Conservation (phyloP, 2,797 vertebrate genomes). For the Danio jaintianensis region DNA sequence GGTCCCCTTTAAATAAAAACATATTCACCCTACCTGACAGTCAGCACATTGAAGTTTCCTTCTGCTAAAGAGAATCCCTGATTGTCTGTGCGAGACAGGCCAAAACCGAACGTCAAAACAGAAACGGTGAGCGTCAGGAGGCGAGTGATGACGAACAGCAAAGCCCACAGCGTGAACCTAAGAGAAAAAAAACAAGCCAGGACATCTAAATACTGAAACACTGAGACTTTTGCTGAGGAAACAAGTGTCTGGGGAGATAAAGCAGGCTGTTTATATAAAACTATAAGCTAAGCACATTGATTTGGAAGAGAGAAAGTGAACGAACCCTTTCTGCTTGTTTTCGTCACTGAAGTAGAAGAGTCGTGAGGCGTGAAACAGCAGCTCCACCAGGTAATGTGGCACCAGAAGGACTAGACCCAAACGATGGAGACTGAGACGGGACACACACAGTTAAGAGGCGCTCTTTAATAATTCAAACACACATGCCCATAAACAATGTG, state of each 20-base stretch:
- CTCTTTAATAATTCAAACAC: background rate
- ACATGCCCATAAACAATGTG: background rate
- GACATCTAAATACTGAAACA: background rate
- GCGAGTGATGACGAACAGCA: constrained; percentile 84
- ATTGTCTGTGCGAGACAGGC: constrained; percentile 82
- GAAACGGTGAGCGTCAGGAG: constrained; percentile 87
- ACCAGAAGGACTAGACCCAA: constrained; percentile 85
- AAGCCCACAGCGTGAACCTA: constrained; percentile 87
- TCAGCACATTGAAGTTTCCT: constrained; percentile 85
- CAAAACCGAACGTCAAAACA: constrained; percentile 86
- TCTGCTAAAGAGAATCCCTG: constrained; percentile 82
- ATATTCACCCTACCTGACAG: constrained; percentile 75
- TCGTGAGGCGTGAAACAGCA: constrained; percentile 86
- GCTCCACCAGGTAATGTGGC: constrained; percentile 88
- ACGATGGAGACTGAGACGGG: constrained; percentile 78
- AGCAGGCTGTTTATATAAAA: background rate
- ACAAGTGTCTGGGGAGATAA: background rate
- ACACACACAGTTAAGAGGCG: constrained; percentile 30
- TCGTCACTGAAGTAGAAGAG: constrained; percentile 90
- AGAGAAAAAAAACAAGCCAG: constrained; percentile 35
- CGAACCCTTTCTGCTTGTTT: constrained; percentile 88
- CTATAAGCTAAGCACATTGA: background rate
- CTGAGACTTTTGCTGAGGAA: background rate
- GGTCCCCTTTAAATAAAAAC: too few relatives aligned
- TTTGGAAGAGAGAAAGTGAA: background rate